A percentile compares a stretch with the other conserved stretches of the same genome.
phyloP scores from a whole-genome alignment of 2,113 vertebrate genomes.

The Eubucco bourcierii region DNA sequence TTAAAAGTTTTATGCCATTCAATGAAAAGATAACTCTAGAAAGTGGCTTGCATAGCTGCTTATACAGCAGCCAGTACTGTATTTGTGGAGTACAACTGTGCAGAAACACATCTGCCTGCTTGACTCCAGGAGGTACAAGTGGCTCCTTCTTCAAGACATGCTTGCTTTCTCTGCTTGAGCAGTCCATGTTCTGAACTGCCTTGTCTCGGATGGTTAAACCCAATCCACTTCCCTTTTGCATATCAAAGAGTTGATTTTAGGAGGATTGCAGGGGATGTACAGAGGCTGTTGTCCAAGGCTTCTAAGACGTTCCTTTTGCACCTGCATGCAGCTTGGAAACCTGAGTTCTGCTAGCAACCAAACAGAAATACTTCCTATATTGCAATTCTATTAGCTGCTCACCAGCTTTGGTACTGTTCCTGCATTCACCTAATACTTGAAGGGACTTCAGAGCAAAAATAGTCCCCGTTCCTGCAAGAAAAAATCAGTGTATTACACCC shows the following conservation, averaged over 20 bases:
- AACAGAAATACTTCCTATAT: not conserved
- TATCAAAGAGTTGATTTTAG: not conserved
- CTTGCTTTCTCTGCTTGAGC: not conserved
- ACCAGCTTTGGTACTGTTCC: not conserved
- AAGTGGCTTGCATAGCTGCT: not conserved
- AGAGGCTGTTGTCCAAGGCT: not conserved
- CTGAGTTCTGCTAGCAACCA: not conserved
- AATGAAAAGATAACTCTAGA: not conserved
- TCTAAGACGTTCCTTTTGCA: not conserved
- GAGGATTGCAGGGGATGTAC: not conserved
- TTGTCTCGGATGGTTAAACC: not conserved
- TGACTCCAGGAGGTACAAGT: constrained; percentile 24
- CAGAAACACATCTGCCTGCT: constrained; percentile 19
- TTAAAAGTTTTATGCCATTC: not conserved
- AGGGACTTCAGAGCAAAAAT: not conserved
- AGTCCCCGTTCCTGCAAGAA: not conserved
- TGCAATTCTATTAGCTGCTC: not conserved
- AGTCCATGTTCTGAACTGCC: not conserved
- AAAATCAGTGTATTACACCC: not conserved
- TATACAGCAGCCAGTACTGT: not conserved
- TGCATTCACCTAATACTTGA: not conserved
- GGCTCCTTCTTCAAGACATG: not conserved
- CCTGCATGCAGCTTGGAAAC: not conserved
- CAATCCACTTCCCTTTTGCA: not conserved
- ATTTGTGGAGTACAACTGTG: not conserved